Conservation (phyloP, 1,140 invertebrate genomes). For the Lasioglossum baleicum region DNA sequence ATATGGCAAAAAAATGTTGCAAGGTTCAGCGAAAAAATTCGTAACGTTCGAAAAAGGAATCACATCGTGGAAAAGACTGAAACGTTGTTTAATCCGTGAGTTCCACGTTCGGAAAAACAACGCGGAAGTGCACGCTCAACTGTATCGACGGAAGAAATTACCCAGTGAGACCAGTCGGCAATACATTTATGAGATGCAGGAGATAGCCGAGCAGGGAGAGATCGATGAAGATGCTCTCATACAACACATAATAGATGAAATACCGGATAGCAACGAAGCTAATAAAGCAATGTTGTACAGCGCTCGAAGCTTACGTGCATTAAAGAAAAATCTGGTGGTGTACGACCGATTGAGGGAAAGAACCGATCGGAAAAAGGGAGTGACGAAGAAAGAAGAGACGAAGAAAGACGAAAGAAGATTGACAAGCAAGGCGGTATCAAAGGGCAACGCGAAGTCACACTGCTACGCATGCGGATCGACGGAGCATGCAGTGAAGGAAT, state of each 20-base stretch:
- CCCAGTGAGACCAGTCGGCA: no score
- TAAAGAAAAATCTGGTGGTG: constrained; percentile 31
- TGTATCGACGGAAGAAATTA: no score
- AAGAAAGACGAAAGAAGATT: neutral
- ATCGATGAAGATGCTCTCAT: neutral
- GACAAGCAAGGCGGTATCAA: neutral
- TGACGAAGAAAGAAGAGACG: neutral
- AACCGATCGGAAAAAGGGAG: neutral
- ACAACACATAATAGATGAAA: constrained; percentile 43
- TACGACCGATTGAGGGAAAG: constrained; percentile 38
- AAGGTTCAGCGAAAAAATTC: no score
- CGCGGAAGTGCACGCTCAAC: no score
- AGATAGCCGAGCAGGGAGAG: no score
- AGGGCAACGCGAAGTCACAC: neutral
- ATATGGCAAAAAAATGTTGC: no score
- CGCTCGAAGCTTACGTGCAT: constrained; percentile 1
- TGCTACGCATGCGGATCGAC: constrained; percentile 38
- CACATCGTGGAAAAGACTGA: no score
- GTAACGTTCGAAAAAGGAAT: no score
- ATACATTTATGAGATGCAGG: no score
- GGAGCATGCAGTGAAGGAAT: constrained; percentile 31
- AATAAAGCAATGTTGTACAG: constrained; percentile 54
- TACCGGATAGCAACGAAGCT: constrained; percentile 42
- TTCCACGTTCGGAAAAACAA: no score
- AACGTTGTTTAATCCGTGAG: no score